Evolutionary conservation across 1,140 invertebrate genomes (phyloP).

Genomic region (Bicyclus anynana): DNA sequence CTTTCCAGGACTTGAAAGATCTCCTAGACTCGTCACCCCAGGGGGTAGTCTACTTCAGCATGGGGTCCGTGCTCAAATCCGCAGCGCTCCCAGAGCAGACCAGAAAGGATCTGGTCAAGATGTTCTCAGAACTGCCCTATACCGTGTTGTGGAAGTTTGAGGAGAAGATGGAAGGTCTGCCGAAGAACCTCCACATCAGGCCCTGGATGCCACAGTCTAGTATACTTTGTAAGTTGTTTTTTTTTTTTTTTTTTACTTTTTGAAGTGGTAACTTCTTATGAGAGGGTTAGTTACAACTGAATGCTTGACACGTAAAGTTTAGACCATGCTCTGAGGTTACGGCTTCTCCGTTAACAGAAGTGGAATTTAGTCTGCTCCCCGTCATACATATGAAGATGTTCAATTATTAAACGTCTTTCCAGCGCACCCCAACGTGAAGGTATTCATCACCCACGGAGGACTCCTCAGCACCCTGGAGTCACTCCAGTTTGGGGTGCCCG

Average conservation of each 20-base stretch:
- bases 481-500: constrained; percentile 77
- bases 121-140: constrained; percentile 34
- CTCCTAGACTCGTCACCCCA: constrained; percentile 63
- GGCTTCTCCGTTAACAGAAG: no score
- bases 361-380: no score
- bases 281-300: no score
- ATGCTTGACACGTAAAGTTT: no score
- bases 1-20: constrained; percentile 63
- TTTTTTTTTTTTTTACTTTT: no score
- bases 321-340: no score
- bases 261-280: no score
- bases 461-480: constrained; percentile 80
- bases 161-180: constrained; percentile 40
- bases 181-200: constrained; percentile 77
- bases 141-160: constrained; percentile 77
- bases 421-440: constrained; percentile 51
- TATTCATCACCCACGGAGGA: constrained; percentile 84
- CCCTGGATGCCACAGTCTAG: constrained; percentile 82
- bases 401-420: constrained; percentile 9
- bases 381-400: neutral
- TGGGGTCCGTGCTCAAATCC: constrained; percentile 70
- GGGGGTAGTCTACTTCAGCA: constrained; percentile 78
- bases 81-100: constrained; percentile 34
- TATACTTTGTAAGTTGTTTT: constrained; percentile 73
- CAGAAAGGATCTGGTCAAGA: constrained; percentile 23